Evolutionary conservation across 2,888 invertebrate species (phyloP).

Genomic region (Syrphus vitripennis): DNA sequence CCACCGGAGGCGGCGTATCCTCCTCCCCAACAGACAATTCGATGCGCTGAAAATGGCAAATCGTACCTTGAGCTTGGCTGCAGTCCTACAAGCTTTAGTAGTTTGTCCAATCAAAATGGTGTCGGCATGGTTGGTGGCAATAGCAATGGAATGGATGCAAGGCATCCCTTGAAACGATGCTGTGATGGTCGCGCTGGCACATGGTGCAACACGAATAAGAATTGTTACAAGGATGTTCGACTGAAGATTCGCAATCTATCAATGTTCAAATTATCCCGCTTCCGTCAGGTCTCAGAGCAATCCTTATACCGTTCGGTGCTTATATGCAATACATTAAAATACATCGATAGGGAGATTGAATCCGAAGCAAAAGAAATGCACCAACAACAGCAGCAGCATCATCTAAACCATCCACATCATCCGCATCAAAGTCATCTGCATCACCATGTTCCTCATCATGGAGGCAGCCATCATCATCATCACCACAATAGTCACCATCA

Average conservation of each 20-base stretch:
- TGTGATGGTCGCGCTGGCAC: conserved; percentile 88
- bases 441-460: conserved; percentile 75
- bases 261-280: conserved; percentile 94
- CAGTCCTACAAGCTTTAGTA: conserved; percentile 82
- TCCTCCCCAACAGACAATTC: conserved; percentile 90
- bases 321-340: conserved; percentile 94
- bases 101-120: conserved; percentile 43
- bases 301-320: conserved; percentile 94
- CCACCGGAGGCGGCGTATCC: conserved; percentile 73
- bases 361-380: conserved; percentile 83
- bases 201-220: conserved; percentile 89
- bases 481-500: conserved; percentile 69
- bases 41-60: conserved; percentile 94
- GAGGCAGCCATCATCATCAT: conserved; percentile 74
- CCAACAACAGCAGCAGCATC: conserved; percentile 75
- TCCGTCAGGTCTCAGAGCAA: conserved; percentile 94
- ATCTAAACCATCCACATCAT: conserved; percentile 67
- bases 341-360: conserved; percentile 94
- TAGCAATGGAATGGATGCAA: conserved; percentile 76
- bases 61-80: conserved; percentile 92
- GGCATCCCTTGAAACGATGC: conserved; percentile 81
- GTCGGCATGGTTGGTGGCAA: conserved; percentile 39
- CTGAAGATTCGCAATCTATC: conserved; percentile 95
- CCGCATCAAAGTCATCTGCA: conserved; percentile 76
- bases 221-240: conserved; percentile 92